These are phyloP conservation scores for Helicolenus hilgendorfi DNA, from an alignment of 2,797 vertebrate species.

Conservation along the genomic window DNA sequence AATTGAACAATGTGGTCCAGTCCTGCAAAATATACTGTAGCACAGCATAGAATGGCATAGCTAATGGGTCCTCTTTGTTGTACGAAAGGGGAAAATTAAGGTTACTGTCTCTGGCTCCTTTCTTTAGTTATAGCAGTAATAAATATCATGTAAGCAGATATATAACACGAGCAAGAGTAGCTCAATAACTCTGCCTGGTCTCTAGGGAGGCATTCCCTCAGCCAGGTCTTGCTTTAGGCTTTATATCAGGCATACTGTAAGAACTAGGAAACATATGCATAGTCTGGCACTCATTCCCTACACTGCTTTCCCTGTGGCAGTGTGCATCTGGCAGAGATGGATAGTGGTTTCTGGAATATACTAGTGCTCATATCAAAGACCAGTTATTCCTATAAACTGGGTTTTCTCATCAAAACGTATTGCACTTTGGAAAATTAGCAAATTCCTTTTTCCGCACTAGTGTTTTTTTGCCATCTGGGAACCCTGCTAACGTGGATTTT, in stretches of 20 bases:
- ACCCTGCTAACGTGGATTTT: background rate
- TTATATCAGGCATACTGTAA: constrained; percentile 22
- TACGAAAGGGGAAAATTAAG: constrained; percentile 45
- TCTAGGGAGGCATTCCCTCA: constrained; percentile 42
- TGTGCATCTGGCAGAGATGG: constrained; percentile 34
- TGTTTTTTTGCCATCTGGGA: background rate
- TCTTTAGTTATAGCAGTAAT: constrained; percentile 64
- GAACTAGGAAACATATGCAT: constrained; percentile 37
- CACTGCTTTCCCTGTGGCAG: constrained; percentile 19
- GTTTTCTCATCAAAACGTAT: background rate
- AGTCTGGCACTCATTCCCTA: constrained; percentile 21
- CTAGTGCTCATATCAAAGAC: constrained; percentile 1
- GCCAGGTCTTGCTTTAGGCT: constrained; percentile 35
- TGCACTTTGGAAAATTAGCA: background rate
- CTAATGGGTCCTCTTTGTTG: constrained; percentile 50
- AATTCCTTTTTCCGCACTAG: background rate
- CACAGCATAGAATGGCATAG: constrained; percentile 9
- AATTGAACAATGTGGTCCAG: background rate
- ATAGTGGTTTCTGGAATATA: constrained; percentile 1
- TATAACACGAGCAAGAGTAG: constrained; percentile 50
- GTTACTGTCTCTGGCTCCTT: constrained; percentile 50
- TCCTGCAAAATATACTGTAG: constrained; percentile 30
- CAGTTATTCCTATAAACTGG: background rate
- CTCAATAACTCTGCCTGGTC: constrained; percentile 54
- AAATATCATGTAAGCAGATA: constrained; percentile 73